A percentile compares a stretch with the other conserved stretches of the same genome.
Evolutionary conservation across 92 coral and sea anemone species (phyloP).

Genomic region (Actinostola sp.): DNA sequence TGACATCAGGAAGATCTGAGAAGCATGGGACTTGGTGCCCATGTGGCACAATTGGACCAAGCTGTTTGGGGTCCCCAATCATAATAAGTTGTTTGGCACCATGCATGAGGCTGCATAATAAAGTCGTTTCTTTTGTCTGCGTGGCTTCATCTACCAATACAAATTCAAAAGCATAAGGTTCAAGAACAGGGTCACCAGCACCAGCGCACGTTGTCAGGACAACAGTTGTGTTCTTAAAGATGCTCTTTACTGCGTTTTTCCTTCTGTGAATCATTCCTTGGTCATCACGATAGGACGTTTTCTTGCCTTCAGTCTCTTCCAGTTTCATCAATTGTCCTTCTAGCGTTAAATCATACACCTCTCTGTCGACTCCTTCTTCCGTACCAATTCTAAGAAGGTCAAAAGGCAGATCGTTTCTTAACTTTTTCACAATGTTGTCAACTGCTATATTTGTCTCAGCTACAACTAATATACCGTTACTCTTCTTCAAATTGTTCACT

Average conservation of each 20-base stretch:
- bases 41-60: conserved; percentile 32
- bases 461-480: conserved; percentile 59
- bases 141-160: conserved; percentile 90
- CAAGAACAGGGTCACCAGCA: conserved; percentile 42
- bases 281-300: conserved; percentile 28
- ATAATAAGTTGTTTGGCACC: conserved; percentile 36
- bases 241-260: conserved; percentile 30
- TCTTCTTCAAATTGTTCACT: conserved; percentile 34
- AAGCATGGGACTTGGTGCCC: not conserved
- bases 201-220: conserved; percentile 51
- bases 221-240: conserved; percentile 24
- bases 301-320: conserved; percentile 15
- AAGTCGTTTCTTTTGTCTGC: conserved; percentile 72
- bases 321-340: conserved; percentile 16
- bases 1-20: conserved; percentile 20
- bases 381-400: conserved; percentile 16
- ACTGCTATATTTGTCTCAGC: conserved; percentile 95
- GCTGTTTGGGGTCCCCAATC: conserved; percentile 55
- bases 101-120: conserved; percentile 22
- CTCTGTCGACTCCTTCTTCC: conserved; percentile 15
- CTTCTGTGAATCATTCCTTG: conserved; percentile 36
- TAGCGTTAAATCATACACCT: conserved; percentile 13
- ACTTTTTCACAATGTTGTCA: conserved; percentile 75
- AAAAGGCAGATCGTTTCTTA: conserved; percentile 20
- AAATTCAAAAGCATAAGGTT: conserved; percentile 18